phyloP scores from a whole-genome alignment of 2,797 vertebrate genomes.

The Hyperoplus lanceolatus region DNA sequence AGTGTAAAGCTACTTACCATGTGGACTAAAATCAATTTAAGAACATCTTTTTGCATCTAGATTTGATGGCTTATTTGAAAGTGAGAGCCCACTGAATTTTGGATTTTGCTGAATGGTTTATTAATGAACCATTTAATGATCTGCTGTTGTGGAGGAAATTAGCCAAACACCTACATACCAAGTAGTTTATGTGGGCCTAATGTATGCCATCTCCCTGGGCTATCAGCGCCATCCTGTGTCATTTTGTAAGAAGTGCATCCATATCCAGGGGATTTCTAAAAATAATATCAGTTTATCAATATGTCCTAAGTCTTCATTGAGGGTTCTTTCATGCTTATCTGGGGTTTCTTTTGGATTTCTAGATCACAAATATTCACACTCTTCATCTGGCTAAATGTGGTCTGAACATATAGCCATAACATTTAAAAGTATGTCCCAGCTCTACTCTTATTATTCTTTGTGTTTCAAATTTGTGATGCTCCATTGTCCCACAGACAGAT shows the following conservation, averaged over 20 bases:
- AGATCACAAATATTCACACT: neutral
- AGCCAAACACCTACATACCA: neutral
- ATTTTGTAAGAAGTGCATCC: constrained; percentile 2
- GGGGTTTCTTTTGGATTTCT: neutral
- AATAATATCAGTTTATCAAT: neutral
- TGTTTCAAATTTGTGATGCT: neutral
- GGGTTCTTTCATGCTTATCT: neutral
- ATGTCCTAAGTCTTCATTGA: neutral
- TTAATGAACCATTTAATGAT: neutral
- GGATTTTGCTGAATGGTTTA: neutral
- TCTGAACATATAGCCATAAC: neutral
- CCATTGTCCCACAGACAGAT: neutral
- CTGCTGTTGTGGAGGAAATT: neutral
- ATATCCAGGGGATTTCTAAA: neutral
- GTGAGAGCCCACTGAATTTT: neutral
- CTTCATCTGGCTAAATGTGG: neutral
- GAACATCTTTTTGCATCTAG: neutral
- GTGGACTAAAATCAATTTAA: neutral
- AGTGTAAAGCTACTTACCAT: neutral
- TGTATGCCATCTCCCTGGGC: neutral
- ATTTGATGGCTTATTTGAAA: too few species aligned
- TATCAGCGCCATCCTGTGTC: constrained; percentile 19
- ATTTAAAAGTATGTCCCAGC: neutral
- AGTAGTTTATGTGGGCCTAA: neutral
- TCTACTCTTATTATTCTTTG: neutral